Base-by-base conservation (phyloP, 2,113 vertebrate genomes). In the Rissa tridactyla region DNA sequence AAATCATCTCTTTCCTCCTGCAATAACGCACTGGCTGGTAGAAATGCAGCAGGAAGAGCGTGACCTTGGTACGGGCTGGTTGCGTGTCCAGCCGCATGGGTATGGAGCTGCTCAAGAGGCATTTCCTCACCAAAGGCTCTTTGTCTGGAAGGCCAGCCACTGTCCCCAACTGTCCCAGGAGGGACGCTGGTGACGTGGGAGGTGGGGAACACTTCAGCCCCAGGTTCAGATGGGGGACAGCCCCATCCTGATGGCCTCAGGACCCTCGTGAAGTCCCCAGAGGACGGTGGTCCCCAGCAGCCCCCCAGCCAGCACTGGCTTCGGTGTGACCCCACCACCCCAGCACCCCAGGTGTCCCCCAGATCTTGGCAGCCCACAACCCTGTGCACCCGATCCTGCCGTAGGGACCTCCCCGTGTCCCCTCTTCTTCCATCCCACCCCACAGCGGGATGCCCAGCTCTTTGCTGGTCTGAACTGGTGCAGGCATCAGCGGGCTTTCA, bases 91-190 rank as follows among this genome's bases (percentile, higher is more conserved):
- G 46, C 52, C 3, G 1, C 17, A 8, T 4, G 14, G 26, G 49
- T 23, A 30, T 5, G 5, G 44, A 81, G 83, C 64, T 91, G 77
- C 61, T 84, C 65, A 52, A 86, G 54, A 54, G 75, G 40, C 32
- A 20, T 91, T 95, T 96, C 79, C 25, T 42, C 88, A 94, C 65
- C 71, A 42, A 69, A 85, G 54, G 25, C 44, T 94, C 82, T 86
- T 52, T 88, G 93, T 82, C 58, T 82, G 38, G 34, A 54, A 57
- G 38, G 54, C 12, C 58, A 86, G 64, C 11, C 55, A 66, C 75
- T 38, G 61, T 62, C 70, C 65, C 44, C 15, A 5, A 0, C 34
- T 62, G 66, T 69, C 52, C 87, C 70, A 61, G 58, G 30, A 89
- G 73, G 52, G 52, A 75, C 66, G 32, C 46, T 78, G 64, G 55